Base-by-base conservation (phyloP, 1,140 invertebrate species). In the Philotrypesis tridentata region DNA sequence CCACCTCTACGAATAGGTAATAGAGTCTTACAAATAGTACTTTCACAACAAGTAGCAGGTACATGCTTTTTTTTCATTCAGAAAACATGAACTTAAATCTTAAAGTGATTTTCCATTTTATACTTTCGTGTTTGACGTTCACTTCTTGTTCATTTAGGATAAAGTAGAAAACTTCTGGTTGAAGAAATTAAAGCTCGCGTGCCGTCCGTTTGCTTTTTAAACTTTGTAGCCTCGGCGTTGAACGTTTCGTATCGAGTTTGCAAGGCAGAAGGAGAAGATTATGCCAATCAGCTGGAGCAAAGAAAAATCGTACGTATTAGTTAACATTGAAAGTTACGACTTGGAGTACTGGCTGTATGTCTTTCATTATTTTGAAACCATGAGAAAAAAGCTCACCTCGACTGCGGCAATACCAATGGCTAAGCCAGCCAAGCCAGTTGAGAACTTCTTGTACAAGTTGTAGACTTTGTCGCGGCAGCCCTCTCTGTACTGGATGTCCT, bases 231-330 rank as follows among this genome's bases (percentile, higher is more conserved):
- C 86, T 93, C 90, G 95, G 94, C 85, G 96, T 93, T 89, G 94
- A 93, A 84, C 95, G 93, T 90, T 90, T 78, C 74, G 84, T 86
- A 98, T 95, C 1, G 96, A 94, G 86, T 95, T 95, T 68, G 95
- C 96, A 89, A 98, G 88, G 88, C 96, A 96, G 88, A 96, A 95
- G 3, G 96, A 95, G 86, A 97, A 97, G n/a, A 97, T 92, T 11
- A 97, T 95, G 25, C 96, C 97, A 83, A 97, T 91, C 27, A 97
- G 89, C 96, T 97, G 92, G 33, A 85, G 86, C 2, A 67, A 21
- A 75, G 25, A 65, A 65, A 71, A 84, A 60, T 82, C 25, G 80
- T 27, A 33, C 76, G 4, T 6, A 65, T 70, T 63, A 72, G 17
- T 40, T 25, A 72, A n/a, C n/a, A 43, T n/a, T 14, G n/a, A 43